Evolutionary conservation across 2,797 vertebrate genomes (phyloP), one percentile per base, ranked within the genome.

Genomic region (Toxotes lorentzi): DNA sequence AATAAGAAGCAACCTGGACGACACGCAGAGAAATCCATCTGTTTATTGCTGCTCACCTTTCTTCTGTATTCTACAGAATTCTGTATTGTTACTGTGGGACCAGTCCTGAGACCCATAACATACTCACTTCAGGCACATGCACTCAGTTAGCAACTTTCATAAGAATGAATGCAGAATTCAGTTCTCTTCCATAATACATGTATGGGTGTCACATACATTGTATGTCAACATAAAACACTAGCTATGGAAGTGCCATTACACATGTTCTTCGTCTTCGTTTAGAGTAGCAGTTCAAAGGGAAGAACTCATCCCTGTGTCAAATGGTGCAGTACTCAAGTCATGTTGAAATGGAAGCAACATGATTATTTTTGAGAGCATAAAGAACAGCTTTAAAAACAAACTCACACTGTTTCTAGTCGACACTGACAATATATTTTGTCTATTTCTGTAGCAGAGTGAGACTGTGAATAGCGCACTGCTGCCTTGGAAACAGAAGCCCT

Each of bases 401-500:
- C 5, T 6, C 45, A 62, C 17, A 27, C 23, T 14, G 4, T 19
- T 12, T 68, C 62, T 34, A 14, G 50, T 58, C 17, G n/a, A 67
- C 48, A 11, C 48, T 50, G 56, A 54, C 66, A 60, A 34, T 76
- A 77, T 70, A 78, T 79, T 76, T 64, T 5, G 40, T 74, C 76
- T 85, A 61, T 81, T 82, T 81, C 41, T 80, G 69, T 16, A 41
- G 51, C 53, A 10, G 60, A 58, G 62, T 16, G 66, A 53, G 64
- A 57, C 24, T 60, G 58, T 57, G 76, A 79, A 81, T 23, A 69
- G 59, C 47, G 61, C 64, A 12, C 72, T 17, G 86, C 83, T 87
- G 81, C 85, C 90, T 81, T 85, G 88, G 89, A 87, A 92, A 91
- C 90, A 81, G 80, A 65, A 23, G 58, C 73, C 62, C 64, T 40